A percentile compares a stretch with the other conserved stretches of the same genome.
phyloP scores from a whole-genome alignment of 2,797 vertebrate genomes.

The Antennarius maculatus region DNA sequence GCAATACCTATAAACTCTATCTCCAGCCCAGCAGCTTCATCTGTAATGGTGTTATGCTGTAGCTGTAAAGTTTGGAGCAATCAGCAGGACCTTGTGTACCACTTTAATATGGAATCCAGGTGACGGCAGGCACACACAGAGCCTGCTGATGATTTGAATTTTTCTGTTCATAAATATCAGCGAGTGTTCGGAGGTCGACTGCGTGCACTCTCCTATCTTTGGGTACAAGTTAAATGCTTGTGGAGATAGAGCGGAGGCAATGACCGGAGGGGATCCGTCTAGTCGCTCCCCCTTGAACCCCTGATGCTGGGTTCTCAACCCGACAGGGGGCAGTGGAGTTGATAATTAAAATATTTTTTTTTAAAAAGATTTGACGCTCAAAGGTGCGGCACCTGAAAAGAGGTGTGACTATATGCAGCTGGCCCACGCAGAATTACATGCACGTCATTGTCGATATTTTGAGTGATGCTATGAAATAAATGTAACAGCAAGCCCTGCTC shows the following conservation, averaged over 20 bases:
- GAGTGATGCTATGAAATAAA: constrained; percentile 75
- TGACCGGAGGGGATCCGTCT: constrained; percentile 50
- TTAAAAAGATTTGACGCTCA: constrained; percentile 69
- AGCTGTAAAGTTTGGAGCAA: constrained; percentile 68
- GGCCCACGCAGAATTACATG: constrained; percentile 73
- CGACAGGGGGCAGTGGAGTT: constrained; percentile 48
- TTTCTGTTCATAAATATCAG: constrained; percentile 55
- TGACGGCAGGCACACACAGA: constrained; percentile 50
- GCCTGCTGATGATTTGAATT: constrained; percentile 56
- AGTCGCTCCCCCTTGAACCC: constrained; percentile 44
- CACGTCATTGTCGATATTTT: constrained; percentile 64
- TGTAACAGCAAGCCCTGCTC: constrained; percentile 43
- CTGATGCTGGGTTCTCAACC: constrained; percentile 33
- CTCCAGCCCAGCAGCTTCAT: constrained; percentile 52
- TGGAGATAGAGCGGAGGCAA: constrained; percentile 55
- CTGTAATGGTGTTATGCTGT: constrained; percentile 61
- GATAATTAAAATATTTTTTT: constrained; percentile 71
- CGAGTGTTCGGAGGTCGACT: constrained; percentile 43
- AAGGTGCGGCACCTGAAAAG: constrained; percentile 72
- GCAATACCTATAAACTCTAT: constrained; percentile 48
- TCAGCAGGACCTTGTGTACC: constrained; percentile 64
- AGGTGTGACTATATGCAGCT: constrained; percentile 40
- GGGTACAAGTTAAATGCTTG: constrained; percentile 54
- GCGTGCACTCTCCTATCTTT: constrained; percentile 41
- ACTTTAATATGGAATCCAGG: constrained; percentile 60